A percentile compares a stretch with the other conserved stretches of the same genome.
phyloP scores from a whole-genome alignment of 2,888 invertebrate genomes.

The Keiferia lycopersicella region DNA sequence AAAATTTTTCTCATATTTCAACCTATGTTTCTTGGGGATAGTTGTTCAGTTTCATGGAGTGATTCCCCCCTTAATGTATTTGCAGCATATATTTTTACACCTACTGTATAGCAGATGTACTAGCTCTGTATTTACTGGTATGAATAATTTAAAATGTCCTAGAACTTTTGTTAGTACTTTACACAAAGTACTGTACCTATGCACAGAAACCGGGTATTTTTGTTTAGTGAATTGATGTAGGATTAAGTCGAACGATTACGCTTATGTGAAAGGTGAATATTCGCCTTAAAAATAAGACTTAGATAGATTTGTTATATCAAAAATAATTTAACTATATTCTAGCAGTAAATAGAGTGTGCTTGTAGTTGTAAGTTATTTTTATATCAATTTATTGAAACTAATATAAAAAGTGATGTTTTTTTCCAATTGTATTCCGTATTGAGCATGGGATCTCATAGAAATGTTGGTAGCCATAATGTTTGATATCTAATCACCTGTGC shows the following conservation, averaged over 20 bases:
- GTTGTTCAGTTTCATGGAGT: no score
- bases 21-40: no score
- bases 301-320: constrained; percentile 64
- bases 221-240: constrained; percentile 55
- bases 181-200: constrained; percentile 26
- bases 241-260: constrained; percentile 75
- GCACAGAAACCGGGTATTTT: constrained; percentile 50
- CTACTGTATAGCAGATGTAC: not conserved
- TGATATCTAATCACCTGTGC: constrained; percentile 57
- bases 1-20: no score
- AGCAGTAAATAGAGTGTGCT: constrained; percentile 39
- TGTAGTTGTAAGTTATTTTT: constrained; percentile 72
- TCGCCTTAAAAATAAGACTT: constrained; percentile 76
- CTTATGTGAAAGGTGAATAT: constrained; percentile 65
- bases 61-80: no score
- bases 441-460: constrained; percentile 69
- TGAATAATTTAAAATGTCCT: not conserved
- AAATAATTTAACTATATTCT: constrained; percentile 60
- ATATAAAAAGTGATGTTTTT: constrained; percentile 58
- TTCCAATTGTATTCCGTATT: constrained; percentile 58
- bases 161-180: not conserved
- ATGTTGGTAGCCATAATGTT: constrained; percentile 35
- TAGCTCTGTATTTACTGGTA: constrained; percentile 9
- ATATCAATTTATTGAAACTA: constrained; percentile 73
- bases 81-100: no score